Conservation (phyloP, 2,888 invertebrate species). For the Mantis religiosa region DNA sequence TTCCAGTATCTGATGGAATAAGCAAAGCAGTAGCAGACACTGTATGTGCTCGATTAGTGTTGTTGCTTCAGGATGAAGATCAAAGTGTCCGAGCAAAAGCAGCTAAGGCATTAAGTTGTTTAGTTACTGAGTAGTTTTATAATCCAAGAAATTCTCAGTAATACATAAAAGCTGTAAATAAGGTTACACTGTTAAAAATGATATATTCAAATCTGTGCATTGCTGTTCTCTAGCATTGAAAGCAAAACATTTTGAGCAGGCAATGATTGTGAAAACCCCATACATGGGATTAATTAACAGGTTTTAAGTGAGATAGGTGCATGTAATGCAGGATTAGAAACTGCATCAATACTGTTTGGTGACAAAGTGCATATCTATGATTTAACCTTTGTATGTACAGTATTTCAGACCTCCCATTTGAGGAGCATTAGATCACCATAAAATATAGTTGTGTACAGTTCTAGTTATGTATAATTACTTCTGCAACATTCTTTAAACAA, state of each 20-base stretch:
- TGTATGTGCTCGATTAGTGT: conserved; percentile 50
- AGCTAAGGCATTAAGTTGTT: conserved; percentile 49
- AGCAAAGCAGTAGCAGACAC: conserved; percentile 44
- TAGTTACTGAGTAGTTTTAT: conserved; percentile 2
- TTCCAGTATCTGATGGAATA: conserved; percentile 35
- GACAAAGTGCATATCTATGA: neutral
- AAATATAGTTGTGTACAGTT: neutral
- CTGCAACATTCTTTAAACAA: neutral
- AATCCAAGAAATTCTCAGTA: neutral
- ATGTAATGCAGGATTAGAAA: neutral
- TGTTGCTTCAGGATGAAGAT: conserved; percentile 53
- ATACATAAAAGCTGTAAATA: too few species aligned
- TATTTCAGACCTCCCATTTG: neutral
- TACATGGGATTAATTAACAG: neutral
- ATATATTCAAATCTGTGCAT: neutral
- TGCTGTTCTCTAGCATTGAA: neutral
- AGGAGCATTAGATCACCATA: neutral
- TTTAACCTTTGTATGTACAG: neutral
- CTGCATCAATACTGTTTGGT: neutral
- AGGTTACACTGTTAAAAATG: neutral
- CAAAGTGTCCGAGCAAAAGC: conserved; percentile 54
- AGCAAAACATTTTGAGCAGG: neutral
- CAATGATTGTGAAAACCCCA: neutral
- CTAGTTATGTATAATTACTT: neutral
- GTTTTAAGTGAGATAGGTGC: neutral